Evolutionary conservation across 1,140 invertebrate genomes (phyloP).

Genomic region (Drosophila suzukii): DNA sequence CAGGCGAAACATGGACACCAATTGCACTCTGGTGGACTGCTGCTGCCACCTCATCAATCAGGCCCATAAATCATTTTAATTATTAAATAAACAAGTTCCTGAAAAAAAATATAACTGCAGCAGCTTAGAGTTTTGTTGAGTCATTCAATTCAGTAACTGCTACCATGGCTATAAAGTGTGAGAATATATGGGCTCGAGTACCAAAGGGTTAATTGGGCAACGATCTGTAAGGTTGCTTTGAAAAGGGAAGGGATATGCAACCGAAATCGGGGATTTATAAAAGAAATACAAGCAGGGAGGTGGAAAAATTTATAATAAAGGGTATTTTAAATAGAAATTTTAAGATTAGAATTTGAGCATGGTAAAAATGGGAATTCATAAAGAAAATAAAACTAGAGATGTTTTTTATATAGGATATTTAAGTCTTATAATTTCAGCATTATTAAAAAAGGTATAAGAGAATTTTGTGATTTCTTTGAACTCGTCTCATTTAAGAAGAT

Average conservation of each 20-base stretch:
- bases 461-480: too few relatives aligned
- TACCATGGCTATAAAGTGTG: conserved; percentile 34
- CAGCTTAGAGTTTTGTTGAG: conserved; percentile 20
- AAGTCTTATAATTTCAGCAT: too few relatives aligned
- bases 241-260: conserved; percentile 20
- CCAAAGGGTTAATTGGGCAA: conserved; percentile 69
- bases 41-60: conserved; percentile 64
- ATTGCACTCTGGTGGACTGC: conserved; percentile 37
- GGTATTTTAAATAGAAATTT: not conserved
- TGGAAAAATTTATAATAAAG: not conserved
- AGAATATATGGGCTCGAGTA: conserved; percentile 49
- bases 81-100: conserved; percentile 80
- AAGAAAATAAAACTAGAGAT: too few relatives aligned
- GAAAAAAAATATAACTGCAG: not conserved
- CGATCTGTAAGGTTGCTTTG: conserved; percentile 31
- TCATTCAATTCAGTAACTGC: conserved; percentile 25
- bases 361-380: too few relatives aligned
- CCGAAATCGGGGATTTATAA: not conserved
- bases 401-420: too few relatives aligned
- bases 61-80: conserved; percentile 82
- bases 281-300: not conserved
- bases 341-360: too few relatives aligned
- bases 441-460: too few relatives aligned
- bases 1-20: conserved; percentile 57
- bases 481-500: too few relatives aligned